Evolutionary conservation across 2,888 invertebrate species (phyloP).

Genomic region (Polyommatus icarus): DNA sequence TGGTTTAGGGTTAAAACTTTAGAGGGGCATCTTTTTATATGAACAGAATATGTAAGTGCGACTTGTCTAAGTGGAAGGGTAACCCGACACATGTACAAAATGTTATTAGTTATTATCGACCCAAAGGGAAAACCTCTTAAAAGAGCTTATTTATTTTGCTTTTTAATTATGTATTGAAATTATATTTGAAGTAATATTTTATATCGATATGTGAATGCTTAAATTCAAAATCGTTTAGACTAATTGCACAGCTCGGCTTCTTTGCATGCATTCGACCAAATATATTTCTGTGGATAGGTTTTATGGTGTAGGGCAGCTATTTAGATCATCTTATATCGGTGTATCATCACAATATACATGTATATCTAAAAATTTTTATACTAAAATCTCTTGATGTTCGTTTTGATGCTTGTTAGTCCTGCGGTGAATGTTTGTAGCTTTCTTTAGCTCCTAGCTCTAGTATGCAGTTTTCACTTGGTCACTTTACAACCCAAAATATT

Average conservation of each 20-base stretch:
- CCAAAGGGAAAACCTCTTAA: constrained; percentile 7
- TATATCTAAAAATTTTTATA: constrained; percentile 1
- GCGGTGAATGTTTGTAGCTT: background rate
- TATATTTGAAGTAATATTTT: constrained; percentile 23
- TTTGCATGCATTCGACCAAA: constrained; percentile 20
- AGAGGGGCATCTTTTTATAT: constrained; percentile 62
- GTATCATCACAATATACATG: background rate
- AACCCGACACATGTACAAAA: constrained; percentile 30
- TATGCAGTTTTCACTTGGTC: constrained; percentile 16
- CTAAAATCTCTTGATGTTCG: constrained; percentile 8
- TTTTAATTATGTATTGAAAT: constrained; percentile 22
- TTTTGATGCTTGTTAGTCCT: constrained; percentile 7
- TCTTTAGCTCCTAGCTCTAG: background rate
- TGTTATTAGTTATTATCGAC: constrained; percentile 21
- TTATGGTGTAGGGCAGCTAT: constrained; percentile 19
- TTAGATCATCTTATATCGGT: background rate
- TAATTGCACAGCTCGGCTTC: constrained; percentile 26
- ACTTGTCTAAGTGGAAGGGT: constrained; percentile 29
- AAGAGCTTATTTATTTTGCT: constrained; percentile 29
- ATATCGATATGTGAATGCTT: constrained; percentile 28
- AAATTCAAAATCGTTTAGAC: constrained; percentile 19
- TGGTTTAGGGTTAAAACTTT: constrained; percentile 57
- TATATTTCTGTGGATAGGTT: constrained; percentile 19
- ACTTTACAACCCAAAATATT: background rate
- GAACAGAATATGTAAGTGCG: constrained; percentile 49